phyloP scores from a whole-genome alignment of 2,113 vertebrate species.

The Rhagologus leucostigma region DNA sequence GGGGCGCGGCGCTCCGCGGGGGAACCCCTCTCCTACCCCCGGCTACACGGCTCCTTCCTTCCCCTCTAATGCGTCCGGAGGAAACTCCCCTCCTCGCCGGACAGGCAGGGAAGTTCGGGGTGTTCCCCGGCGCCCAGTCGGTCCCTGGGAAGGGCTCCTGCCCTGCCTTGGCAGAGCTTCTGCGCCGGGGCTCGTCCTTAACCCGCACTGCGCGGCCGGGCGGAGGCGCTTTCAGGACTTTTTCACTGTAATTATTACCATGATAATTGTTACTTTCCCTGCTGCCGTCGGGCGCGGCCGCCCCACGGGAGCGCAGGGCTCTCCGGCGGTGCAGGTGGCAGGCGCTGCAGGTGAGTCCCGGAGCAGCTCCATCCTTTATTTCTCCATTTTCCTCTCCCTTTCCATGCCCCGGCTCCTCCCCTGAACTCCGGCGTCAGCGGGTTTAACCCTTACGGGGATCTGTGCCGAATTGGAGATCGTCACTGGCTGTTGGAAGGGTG shows the following conservation, averaged over 20 bases:
- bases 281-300: background rate
- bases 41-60: background rate
- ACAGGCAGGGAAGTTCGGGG: background rate
- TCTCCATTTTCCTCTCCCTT: background rate
- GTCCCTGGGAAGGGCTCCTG: background rate
- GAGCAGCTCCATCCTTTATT: background rate
- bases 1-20: background rate
- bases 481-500: background rate
- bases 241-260: background rate
- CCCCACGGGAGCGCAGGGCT: background rate
- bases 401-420: background rate
- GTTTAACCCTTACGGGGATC: background rate
- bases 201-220: background rate
- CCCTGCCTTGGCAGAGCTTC: background rate
- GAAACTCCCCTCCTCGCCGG: no score
- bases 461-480: fast-evolving
- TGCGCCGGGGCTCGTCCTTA: background rate
- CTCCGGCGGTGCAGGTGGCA: background rate
- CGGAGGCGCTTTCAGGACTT: background rate
- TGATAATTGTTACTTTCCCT: background rate
- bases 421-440: background rate
- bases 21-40: fast-evolving
- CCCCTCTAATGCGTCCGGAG: background rate
- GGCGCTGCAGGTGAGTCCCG: slow-evolving; percentile 5
- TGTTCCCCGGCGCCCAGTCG: background rate